These are phyloP conservation scores for Pegea sp. DNA, from an alignment of 23 tunicate species.

Conservation along the genomic window DNA sequence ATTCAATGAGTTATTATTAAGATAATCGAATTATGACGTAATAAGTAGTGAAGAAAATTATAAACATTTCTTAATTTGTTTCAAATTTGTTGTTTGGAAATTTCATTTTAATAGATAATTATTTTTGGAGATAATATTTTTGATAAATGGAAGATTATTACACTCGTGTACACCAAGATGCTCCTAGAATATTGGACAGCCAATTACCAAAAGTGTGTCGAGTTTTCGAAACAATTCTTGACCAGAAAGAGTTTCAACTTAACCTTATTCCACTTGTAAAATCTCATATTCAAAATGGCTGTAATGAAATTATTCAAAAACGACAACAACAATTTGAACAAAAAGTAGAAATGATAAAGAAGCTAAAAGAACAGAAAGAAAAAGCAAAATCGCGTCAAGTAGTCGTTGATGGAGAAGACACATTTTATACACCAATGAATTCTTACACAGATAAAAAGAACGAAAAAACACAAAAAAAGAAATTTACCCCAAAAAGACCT, in stretches of 20 bases:
- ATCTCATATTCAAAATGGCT: conserved; percentile 13
- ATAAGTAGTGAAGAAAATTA: too few species aligned
- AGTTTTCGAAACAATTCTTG: conserved; percentile 13
- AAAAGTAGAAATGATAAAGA: too few species aligned
- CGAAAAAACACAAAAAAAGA: conserved; percentile 9
- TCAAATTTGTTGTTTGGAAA: too few species aligned
- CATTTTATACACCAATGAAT: conserved; percentile 67
- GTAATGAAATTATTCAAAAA: conserved; percentile 19
- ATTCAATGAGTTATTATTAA: too few species aligned
- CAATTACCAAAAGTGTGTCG: conserved; percentile 20
- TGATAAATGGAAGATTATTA: conserved; percentile 22
- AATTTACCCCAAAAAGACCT: too few species aligned
- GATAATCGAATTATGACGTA: too few species aligned
- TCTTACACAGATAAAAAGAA: conserved; percentile 39
- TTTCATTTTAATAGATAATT: too few species aligned
- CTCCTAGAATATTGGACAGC: conserved; percentile 10
- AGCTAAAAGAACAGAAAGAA: too few species aligned
- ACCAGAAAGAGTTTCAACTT: conserved; percentile 7
- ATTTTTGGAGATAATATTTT: too few species aligned
- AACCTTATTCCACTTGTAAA: conserved; percentile 10
- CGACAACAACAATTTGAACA: conserved; percentile 3
- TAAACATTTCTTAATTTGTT: too few species aligned
- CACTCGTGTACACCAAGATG: conserved; percentile 11
- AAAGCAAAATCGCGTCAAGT: too few species aligned
- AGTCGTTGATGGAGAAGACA: conserved; percentile 28